Evolutionary conservation across 2,888 invertebrate species (phyloP).

Genomic region (Drosophila phalerata): DNA sequence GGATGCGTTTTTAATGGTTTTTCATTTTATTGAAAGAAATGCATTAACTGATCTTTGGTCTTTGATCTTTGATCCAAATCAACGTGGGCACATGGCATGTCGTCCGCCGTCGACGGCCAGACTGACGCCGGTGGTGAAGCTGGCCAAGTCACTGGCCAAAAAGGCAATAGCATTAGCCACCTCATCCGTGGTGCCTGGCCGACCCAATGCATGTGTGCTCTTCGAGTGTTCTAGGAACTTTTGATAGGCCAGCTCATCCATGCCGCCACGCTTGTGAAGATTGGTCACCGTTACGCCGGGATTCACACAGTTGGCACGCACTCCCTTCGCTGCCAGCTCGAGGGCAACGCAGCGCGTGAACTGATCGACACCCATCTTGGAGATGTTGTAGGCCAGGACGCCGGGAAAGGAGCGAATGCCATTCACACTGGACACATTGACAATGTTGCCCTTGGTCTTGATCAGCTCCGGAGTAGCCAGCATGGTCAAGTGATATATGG

Average conservation of each 20-base stretch:
- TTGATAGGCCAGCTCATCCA: slow-evolving; percentile 92
- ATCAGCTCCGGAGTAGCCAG: slow-evolving; percentile 94
- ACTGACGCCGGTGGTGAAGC: slow-evolving; percentile 95
- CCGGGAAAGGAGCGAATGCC: slow-evolving; percentile 96
- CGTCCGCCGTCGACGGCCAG: slow-evolving; percentile 97
- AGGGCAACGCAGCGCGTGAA: slow-evolving; percentile 96
- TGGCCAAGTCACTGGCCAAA: slow-evolving; percentile 94
- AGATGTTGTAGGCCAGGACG: slow-evolving; percentile 95
- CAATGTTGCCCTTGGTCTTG: slow-evolving; percentile 94
- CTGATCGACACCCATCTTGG: slow-evolving; percentile 97
- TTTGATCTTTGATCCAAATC: too few relatives aligned
- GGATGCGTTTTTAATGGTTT: neutral
- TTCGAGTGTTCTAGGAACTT: slow-evolving; percentile 94
- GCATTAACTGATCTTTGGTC: slow-evolving; percentile 27
- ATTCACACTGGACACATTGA: slow-evolving; percentile 97
- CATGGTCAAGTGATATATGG: slow-evolving; percentile 93
- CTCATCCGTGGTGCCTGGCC: slow-evolving; percentile 93
- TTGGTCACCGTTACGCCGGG: slow-evolving; percentile 96
- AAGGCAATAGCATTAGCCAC: slow-evolving; percentile 96
- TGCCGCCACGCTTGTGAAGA: slow-evolving; percentile 94
- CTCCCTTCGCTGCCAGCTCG: slow-evolving; percentile 92
- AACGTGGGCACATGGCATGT: slow-evolving; percentile 97
- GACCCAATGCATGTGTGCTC: slow-evolving; percentile 96
- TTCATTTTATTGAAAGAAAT: slow-evolving; percentile 45
- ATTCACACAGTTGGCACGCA: slow-evolving; percentile 96